These are phyloP conservation scores for Phymanthus crucifer DNA, from an alignment of 92 coral and sea anemone species.

Conservation along the genomic window DNA sequence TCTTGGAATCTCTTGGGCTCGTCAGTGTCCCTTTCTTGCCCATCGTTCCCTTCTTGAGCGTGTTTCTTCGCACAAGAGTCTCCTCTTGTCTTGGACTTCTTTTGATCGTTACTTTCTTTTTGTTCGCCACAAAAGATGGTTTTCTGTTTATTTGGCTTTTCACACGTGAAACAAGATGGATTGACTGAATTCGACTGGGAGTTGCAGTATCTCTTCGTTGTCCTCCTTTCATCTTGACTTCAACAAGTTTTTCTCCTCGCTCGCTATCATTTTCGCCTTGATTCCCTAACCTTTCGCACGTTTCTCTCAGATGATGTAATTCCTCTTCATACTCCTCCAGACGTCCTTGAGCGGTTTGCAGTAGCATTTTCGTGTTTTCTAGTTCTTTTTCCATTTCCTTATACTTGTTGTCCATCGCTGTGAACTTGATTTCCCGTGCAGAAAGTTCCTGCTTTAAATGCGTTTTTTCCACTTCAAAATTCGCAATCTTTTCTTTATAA, in stretches of 20 bases:
- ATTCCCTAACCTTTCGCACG: constrained; percentile 19
- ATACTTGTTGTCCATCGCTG: constrained; percentile 20
- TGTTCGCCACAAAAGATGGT: constrained; percentile 4
- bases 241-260: constrained; percentile 36
- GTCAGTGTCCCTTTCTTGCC: constrained; percentile 19
- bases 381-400: constrained; percentile 20
- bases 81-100: constrained; percentile 36
- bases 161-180: constrained; percentile 34
- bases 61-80: constrained; percentile 3
- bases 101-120: constrained; percentile 20
- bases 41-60: constrained; percentile 17
- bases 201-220: neutral
- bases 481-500: constrained; percentile 22
- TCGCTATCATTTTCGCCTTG: constrained; percentile 35
- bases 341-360: constrained; percentile 15
- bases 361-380: constrained; percentile 14
- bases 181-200: constrained; percentile 37
- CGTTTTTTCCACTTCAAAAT: constrained; percentile 27
- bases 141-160: constrained; percentile 19
- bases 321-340: constrained; percentile 26
- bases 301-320: constrained; percentile 18
- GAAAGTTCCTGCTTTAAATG: constrained; percentile 31
- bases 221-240: constrained; percentile 28
- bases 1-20: constrained; percentile 13
- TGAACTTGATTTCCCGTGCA: constrained; percentile 21